A percentile compares a stretch with the other conserved stretches of the same genome.
These are phyloP conservation scores for Brachynemurus nebulosus DNA, from an alignment of 2,888 invertebrate species.

Conservation along the genomic window DNA sequence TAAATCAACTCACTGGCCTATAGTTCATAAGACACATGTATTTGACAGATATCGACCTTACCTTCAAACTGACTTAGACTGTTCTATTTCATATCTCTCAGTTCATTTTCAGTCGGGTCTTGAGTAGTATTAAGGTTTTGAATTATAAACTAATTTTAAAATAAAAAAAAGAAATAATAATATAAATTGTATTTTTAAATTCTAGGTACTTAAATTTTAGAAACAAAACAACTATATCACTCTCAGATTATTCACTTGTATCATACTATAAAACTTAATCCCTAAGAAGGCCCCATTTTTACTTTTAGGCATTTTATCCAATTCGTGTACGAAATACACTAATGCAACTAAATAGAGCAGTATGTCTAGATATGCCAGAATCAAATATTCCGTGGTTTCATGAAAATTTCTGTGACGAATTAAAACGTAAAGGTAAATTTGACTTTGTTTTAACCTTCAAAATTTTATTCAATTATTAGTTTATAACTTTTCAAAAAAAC, in stretches of 20 bases:
- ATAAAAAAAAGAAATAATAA: too few relatives aligned
- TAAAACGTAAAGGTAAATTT: conserved; percentile 31
- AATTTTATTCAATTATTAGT: neutral
- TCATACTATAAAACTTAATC: neutral
- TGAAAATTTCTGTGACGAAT: conserved; percentile 41
- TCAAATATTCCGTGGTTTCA: conserved; percentile 52
- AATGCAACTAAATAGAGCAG: conserved; percentile 47
- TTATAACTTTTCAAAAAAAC: conserved; percentile 15
- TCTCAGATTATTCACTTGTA: too few relatives aligned
- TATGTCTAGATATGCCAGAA: conserved; percentile 49
- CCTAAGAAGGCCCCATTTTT: too few relatives aligned
- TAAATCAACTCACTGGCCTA: too few relatives aligned
- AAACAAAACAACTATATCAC: too few relatives aligned
- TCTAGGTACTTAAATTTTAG: neutral
- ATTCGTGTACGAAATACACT: conserved; percentile 36
- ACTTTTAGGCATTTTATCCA: conserved; percentile 38
- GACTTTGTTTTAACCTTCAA: neutral
- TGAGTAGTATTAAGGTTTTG: too few relatives aligned
- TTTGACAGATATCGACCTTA: too few relatives aligned
- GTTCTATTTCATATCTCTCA: too few relatives aligned
- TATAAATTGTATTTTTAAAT: neutral
- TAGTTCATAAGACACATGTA: too few relatives aligned
- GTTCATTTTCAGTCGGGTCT: too few relatives aligned
- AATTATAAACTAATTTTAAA: too few relatives aligned
- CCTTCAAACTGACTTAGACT: too few relatives aligned